A percentile compares a stretch with the other conserved stretches of the same genome.
Evolutionary conservation across 92 coral and sea anemone species (phyloP).

Genomic region (Actinernus sp.): DNA sequence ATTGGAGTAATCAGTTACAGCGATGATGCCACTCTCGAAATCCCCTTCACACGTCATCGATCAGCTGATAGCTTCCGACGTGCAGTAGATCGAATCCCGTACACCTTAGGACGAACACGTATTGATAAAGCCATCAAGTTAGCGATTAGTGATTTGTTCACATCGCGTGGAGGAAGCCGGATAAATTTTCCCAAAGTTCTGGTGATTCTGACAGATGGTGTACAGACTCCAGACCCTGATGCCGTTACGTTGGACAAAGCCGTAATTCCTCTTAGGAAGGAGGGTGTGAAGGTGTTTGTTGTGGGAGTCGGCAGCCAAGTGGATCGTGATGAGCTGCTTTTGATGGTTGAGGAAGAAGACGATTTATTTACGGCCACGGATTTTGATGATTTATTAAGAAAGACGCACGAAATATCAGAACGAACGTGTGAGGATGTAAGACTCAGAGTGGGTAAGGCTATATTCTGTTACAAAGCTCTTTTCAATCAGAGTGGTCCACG

Average conservation of each 20-base stretch:
- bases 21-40: constrained; percentile 45
- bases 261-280: constrained; percentile 60
- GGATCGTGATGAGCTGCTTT: constrained; percentile 29
- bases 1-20: constrained; percentile 72
- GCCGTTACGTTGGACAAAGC: constrained; percentile 62
- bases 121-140: constrained; percentile 68
- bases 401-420: constrained; percentile 58
- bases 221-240: constrained; percentile 74
- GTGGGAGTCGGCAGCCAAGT: constrained; percentile 67
- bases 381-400: constrained; percentile 63
- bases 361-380: constrained; percentile 71
- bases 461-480: too few species aligned
- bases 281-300: constrained; percentile 64
- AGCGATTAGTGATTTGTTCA: constrained; percentile 38
- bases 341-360: constrained; percentile 55
- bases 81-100: constrained; percentile 59
- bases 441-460: not conserved
- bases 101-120: constrained; percentile 64
- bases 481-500: too few species aligned
- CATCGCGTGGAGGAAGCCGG: constrained; percentile 16
- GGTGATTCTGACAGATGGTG: constrained; percentile 72
- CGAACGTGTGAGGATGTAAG: constrained; percentile 57
- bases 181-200: constrained; percentile 43
- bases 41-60: constrained; percentile 41
- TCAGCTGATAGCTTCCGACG: constrained; percentile 38